A percentile compares a stretch with the other conserved stretches of the same genome.
phyloP scores from a whole-genome alignment of 1,140 invertebrate species.

The Euschistus heros region DNA sequence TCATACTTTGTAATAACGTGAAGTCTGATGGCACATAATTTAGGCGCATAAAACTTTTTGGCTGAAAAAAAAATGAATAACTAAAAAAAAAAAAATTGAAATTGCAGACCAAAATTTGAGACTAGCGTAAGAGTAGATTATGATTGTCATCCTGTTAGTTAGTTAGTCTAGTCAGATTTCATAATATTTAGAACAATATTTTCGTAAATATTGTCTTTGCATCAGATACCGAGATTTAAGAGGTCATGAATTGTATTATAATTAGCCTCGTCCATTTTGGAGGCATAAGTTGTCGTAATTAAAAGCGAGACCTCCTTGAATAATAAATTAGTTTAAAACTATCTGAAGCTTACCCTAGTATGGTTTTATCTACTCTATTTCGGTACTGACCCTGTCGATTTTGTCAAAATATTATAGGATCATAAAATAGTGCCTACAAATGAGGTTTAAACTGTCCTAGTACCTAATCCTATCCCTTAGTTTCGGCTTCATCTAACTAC shows the following conservation, averaged over 20 bases:
- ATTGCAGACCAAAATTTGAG: constrained; percentile 11
- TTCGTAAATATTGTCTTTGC: constrained; percentile 15
- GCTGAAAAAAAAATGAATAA: constrained; percentile 11
- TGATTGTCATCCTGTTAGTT: constrained; percentile 15
- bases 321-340: constrained; percentile 1
- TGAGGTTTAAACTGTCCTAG: constrained; percentile 17
- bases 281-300: background rate
- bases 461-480: background rate
- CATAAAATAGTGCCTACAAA: constrained; percentile 27
- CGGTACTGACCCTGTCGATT: constrained; percentile 10
- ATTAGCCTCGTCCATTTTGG: background rate
- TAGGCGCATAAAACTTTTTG: constrained; percentile 2
- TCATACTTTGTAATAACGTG: background rate
- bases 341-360: constrained; percentile 8
- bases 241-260: background rate
- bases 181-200: constrained; percentile 16
- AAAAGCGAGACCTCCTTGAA: constrained; percentile 9
- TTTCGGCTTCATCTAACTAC: constrained; percentile 22
- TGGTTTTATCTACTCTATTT: constrained; percentile 10
- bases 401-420: constrained; percentile 13
- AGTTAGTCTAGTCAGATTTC: constrained; percentile 17
- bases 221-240: background rate
- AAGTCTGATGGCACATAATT: constrained; percentile 10
- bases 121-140: constrained; percentile 10
- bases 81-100: no score